These are phyloP conservation scores for Amyelois transitella DNA, from an alignment of 1,140 invertebrate species.

Conservation along the genomic window DNA sequence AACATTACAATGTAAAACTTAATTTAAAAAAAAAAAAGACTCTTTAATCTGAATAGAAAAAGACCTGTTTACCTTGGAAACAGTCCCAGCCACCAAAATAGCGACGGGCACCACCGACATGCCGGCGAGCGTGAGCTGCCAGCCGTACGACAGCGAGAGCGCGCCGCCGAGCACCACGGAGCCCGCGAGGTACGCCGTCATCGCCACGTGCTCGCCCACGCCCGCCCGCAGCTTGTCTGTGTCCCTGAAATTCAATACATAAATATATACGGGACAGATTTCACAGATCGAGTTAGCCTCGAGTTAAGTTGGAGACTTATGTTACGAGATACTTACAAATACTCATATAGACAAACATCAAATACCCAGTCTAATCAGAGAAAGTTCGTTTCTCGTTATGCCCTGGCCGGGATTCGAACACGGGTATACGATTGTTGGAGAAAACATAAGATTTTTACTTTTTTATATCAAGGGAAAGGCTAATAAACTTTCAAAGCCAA, in stretches of 20 bases:
- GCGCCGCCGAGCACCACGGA: conserved; percentile 80
- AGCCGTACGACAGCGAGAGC: conserved; percentile 84
- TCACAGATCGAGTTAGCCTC: too few relatives aligned
- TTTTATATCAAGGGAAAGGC: too few relatives aligned
- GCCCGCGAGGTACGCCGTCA: conserved; percentile 81
- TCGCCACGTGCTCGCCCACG: conserved; percentile 89
- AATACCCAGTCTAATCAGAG: too few relatives aligned
- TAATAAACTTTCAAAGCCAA: too few relatives aligned
- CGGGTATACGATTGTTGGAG: neutral
- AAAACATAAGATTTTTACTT: too few relatives aligned
- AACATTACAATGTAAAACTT: too few relatives aligned
- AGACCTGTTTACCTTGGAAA: conserved; percentile 51
- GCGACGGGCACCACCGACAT: conserved; percentile 53
- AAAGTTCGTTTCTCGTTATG: too few relatives aligned
- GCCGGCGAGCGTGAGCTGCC: conserved; percentile 88
- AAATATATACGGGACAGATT: too few relatives aligned
- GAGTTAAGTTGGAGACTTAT: neutral
- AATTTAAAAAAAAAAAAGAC: too few relatives aligned
- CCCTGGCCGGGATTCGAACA: neutral
- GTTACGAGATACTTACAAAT: too few relatives aligned
- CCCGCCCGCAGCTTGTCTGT: conserved; percentile 90
- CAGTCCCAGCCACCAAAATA: conserved; percentile 40
- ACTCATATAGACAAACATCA: too few relatives aligned
- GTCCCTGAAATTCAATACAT: conserved; percentile 87
- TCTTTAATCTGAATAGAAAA: too few relatives aligned